These are phyloP conservation scores for Agapetus fuscipes DNA, from an alignment of 2,888 invertebrate genomes.

Conservation along the genomic window DNA sequence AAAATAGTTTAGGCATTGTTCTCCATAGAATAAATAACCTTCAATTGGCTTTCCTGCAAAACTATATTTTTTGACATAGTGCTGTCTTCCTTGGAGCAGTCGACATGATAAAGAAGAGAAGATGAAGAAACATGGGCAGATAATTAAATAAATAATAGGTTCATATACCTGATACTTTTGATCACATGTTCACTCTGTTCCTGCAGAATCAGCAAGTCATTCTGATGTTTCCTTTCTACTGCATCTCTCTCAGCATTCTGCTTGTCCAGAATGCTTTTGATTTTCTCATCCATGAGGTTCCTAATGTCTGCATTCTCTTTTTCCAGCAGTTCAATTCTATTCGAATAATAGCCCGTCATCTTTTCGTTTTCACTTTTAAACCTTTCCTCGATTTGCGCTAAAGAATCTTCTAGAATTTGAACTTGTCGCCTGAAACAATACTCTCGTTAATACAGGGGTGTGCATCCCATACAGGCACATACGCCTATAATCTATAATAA, in stretches of 20 bases:
- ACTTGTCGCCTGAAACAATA: slow-evolving; percentile 47
- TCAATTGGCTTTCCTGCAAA: too few species aligned
- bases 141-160: too few species aligned
- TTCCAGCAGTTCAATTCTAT: slow-evolving; percentile 43
- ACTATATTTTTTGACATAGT: too few species aligned
- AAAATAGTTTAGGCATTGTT: too few species aligned
- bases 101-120: too few species aligned
- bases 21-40: too few species aligned
- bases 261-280: slow-evolving; percentile 25
- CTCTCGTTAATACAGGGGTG: too few species aligned
- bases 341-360: slow-evolving; percentile 38
- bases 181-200: slow-evolving; percentile 44
- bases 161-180: slow-evolving; percentile 51
- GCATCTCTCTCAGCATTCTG: slow-evolving; percentile 31
- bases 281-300: slow-evolving; percentile 29
- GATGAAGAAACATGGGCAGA: too few species aligned
- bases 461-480: too few species aligned
- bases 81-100: too few species aligned
- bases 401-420: slow-evolving; percentile 45
- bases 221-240: slow-evolving; percentile 43
- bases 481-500: too few species aligned
- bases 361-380: slow-evolving; percentile 50
- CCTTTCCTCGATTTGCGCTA: slow-evolving; percentile 46
- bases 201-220: slow-evolving; percentile 35
- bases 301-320: slow-evolving; percentile 40